Evolutionary conservation across 2,797 vertebrate genomes (phyloP).

Genomic region (Poeciliopsis gracilis): DNA sequence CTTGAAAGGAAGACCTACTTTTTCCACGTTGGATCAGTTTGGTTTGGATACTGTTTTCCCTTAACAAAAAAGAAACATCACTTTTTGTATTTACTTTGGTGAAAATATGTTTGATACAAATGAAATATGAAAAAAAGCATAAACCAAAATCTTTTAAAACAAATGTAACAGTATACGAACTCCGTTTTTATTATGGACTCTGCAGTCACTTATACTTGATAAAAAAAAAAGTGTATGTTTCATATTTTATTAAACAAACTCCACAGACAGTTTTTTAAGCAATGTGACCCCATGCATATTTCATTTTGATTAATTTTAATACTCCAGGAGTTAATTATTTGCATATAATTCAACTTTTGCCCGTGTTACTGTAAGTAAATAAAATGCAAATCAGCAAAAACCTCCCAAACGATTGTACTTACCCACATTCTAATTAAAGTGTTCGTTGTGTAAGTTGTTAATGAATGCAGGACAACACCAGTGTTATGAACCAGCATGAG

Average conservation of each 20-base stretch:
- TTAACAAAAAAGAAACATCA: neutral
- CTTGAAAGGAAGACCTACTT: neutral
- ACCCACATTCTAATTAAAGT: slow-evolving; percentile 16
- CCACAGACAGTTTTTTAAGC: neutral
- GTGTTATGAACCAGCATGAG: slow-evolving; percentile 24
- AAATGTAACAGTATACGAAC: neutral
- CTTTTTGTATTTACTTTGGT: neutral
- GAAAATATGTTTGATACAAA: neutral
- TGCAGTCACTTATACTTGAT: neutral
- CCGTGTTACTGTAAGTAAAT: neutral
- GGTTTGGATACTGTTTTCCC: neutral
- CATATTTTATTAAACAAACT: neutral
- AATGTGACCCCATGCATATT: neutral
- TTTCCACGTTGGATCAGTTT: neutral
- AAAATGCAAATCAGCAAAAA: neutral
- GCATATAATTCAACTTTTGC: neutral
- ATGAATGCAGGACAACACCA: slow-evolving; percentile 25
- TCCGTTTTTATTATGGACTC: neutral
- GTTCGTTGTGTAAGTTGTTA: slow-evolving; percentile 23
- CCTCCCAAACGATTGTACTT: slow-evolving; percentile 2
- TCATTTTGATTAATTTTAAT: neutral
- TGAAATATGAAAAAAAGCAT: neutral
- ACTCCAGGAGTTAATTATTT: neutral
- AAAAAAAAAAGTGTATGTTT: neutral
- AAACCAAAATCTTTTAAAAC: neutral